Evolutionary conservation across 1,140 invertebrate genomes (phyloP).

Genomic region (Lepidurus apus): DNA sequence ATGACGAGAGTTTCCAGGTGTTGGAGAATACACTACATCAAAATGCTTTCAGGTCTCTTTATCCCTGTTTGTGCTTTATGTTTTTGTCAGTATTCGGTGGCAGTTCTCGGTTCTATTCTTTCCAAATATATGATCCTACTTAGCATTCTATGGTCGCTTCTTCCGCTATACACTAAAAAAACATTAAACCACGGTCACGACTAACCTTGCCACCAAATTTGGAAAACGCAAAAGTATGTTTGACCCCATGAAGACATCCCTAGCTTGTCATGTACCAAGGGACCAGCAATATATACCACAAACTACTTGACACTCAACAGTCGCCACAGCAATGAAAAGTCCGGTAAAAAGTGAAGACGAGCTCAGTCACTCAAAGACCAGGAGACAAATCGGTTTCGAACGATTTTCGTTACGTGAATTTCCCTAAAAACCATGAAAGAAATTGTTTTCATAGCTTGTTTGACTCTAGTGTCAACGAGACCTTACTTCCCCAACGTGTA

Average conservation of each 20-base stretch:
- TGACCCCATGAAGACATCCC: background rate
- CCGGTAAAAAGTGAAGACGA: background rate
- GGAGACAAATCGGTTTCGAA: background rate
- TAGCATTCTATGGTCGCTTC: background rate
- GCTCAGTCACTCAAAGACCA: background rate
- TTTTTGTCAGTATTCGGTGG: background rate
- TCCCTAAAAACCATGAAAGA: background rate
- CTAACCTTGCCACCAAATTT: background rate
- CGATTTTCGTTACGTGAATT: background rate
- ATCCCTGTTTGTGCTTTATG: background rate
- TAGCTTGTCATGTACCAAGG: background rate
- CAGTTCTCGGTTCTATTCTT: background rate
- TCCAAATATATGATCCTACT: conserved; percentile 3
- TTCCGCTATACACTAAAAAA: background rate
- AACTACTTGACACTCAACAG: background rate
- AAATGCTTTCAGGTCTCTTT: no score
- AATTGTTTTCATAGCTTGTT: background rate
- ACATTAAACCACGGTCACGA: conserved; percentile 1
- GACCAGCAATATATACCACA: background rate
- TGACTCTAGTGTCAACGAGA: background rate
- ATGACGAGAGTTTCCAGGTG: no score
- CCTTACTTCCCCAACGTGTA: background rate
- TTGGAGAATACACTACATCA: no score
- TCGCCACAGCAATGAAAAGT: background rate
- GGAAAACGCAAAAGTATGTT: background rate